A percentile compares a stretch with the other conserved stretches of the same genome.
Conservation (phyloP, 2,888 invertebrate genomes). For the Hirtodrosophila trivittata region DNA sequence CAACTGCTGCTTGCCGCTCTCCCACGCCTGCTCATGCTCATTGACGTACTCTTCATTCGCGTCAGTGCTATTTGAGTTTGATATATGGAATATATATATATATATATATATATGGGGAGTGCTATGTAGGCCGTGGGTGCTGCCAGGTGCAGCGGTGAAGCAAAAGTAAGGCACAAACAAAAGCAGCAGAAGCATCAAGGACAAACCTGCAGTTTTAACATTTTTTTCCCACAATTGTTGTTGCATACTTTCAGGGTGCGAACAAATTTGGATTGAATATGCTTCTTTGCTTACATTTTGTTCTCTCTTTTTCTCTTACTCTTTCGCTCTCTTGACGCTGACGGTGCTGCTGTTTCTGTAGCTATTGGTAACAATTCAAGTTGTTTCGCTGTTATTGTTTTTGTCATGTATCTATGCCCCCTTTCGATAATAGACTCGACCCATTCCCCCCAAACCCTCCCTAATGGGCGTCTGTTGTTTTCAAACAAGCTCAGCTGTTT, state of each 20-base stretch:
- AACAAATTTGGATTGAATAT: constrained; percentile 9
- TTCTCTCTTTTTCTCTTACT: not conserved
- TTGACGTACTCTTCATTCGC: constrained; percentile 8
- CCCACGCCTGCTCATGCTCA: constrained; percentile 5
- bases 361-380: constrained; percentile 13
- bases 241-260: constrained; percentile 59
- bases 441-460: not conserved
- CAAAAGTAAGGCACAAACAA: constrained; percentile 4
- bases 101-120: no score
- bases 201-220: constrained; percentile 33
- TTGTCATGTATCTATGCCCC: constrained; percentile 15
- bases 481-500: constrained; percentile 80
- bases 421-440: constrained; percentile 12
- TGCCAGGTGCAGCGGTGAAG: not conserved
- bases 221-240: constrained; percentile 8
- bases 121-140: no score
- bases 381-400: constrained; percentile 27
- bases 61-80: not conserved
- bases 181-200: constrained; percentile 40
- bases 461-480: constrained; percentile 57
- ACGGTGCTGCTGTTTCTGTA: not conserved
- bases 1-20: constrained; percentile 9
- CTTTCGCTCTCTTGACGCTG: not conserved
- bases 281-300: constrained; percentile 2
- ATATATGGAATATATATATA: no score